phyloP scores from a whole-genome alignment of 2,888 invertebrate genomes.

The Melanotus villosus region DNA sequence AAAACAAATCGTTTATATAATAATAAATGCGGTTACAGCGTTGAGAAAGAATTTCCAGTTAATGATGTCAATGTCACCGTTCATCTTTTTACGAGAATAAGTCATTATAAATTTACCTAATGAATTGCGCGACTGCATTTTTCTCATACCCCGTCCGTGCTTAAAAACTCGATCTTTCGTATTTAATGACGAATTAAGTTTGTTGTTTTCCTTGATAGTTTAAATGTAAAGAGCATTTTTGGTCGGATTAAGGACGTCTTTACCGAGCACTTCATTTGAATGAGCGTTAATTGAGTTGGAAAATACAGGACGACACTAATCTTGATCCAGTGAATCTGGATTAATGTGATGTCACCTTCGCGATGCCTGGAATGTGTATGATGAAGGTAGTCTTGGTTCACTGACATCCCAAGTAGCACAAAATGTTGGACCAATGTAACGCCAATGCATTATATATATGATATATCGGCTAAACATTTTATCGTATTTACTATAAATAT shows the following conservation, averaged over 20 bases:
- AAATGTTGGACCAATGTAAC: too few relatives aligned
- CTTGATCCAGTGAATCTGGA: slow-evolving; percentile 46
- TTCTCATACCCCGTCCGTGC: slow-evolving; percentile 12
- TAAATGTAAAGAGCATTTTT: slow-evolving; percentile 21
- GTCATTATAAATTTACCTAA: slow-evolving; percentile 42
- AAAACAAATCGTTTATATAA: slow-evolving; percentile 53
- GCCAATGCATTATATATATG: too few relatives aligned
- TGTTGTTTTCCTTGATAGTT: background rate
- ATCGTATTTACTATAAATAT: too few relatives aligned
- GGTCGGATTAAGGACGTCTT: slow-evolving; percentile 33
- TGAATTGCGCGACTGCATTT: slow-evolving; percentile 29
- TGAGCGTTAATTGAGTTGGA: slow-evolving; percentile 43
- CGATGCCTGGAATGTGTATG: slow-evolving; percentile 38
- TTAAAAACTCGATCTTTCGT: too few relatives aligned
- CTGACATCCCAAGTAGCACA: too few relatives aligned
- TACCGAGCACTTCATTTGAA: slow-evolving; percentile 34
- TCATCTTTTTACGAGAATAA: slow-evolving; percentile 32
- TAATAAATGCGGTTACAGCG: slow-evolving; percentile 37
- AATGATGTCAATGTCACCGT: slow-evolving; percentile 38
- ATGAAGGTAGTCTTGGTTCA: slow-evolving; percentile 38
- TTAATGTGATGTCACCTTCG: slow-evolving; percentile 43
- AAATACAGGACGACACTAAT: slow-evolving; percentile 49
- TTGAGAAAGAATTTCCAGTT: slow-evolving; percentile 35
- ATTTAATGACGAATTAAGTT: background rate
- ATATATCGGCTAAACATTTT: too few relatives aligned